These are phyloP conservation scores for Gymnocephalus cernua DNA, from an alignment of 2,113 vertebrate genomes.

Conservation along the genomic window DNA sequence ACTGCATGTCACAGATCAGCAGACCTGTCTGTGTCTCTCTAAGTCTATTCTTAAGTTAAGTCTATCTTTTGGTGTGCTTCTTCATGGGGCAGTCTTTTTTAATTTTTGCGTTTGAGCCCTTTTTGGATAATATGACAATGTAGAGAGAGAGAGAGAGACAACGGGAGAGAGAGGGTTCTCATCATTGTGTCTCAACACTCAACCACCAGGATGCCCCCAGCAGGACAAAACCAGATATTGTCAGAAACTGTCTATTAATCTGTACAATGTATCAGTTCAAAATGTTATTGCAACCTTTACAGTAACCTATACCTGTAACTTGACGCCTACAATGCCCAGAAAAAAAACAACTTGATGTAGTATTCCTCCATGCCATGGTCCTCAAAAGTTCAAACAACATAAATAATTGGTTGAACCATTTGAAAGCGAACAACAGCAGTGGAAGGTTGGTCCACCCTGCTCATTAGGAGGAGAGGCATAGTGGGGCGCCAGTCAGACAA, in stretches of 20 bases:
- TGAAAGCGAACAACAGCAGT: slow-evolving; percentile 38
- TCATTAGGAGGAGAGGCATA: slow-evolving; percentile 59
- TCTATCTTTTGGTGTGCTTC: too few species aligned
- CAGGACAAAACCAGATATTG: neutral
- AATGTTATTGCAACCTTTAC: neutral
- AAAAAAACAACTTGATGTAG: neutral
- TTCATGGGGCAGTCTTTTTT: too few species aligned
- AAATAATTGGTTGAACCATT: slow-evolving; percentile 57
- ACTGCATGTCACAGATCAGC: too few species aligned
- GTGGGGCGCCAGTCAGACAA: slow-evolving; percentile 17
- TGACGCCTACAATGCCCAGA: neutral
- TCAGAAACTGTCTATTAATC: neutral
- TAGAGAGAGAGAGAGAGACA: neutral
- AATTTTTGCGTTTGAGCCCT: too few species aligned
- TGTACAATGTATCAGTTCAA: neutral
- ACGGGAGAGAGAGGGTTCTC: neutral
- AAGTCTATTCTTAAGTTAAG: too few species aligned
- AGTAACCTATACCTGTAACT: neutral
- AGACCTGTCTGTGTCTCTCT: too few species aligned
- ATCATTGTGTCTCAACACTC: neutral
- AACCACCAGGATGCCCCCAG: neutral
- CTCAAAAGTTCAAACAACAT: slow-evolving; percentile 26
- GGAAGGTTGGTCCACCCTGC: slow-evolving; percentile 25
- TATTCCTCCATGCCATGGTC: neutral
- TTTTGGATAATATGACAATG: too few species aligned